Evolutionary conservation across 2,888 invertebrate genomes (phyloP).

Genomic region (Dryococelus australis): DNA sequence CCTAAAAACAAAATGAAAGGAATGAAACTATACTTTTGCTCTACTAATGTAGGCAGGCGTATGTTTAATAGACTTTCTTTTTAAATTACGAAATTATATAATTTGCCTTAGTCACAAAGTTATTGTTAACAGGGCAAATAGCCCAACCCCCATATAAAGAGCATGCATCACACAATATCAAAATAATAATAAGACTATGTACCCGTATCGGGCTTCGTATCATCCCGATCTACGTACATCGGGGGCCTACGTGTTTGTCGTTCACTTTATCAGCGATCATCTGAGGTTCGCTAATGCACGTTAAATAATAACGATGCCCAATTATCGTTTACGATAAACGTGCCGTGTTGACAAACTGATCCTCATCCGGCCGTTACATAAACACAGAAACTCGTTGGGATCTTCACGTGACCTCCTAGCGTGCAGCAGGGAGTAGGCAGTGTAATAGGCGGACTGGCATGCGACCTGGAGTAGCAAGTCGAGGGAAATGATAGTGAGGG

Average conservation of each 20-base stretch:
- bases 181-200: background rate
- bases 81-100: too few relatives aligned
- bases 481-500: background rate
- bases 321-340: background rate
- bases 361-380: background rate
- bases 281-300: background rate
- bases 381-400: background rate
- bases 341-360: background rate
- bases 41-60: too few relatives aligned
- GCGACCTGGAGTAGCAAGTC: background rate
- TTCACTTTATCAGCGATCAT: background rate
- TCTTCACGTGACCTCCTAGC: background rate
- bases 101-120: too few relatives aligned
- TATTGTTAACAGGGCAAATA: too few relatives aligned
- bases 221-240: background rate
- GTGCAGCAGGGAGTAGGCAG: background rate
- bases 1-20: too few relatives aligned
- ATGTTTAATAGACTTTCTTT: too few relatives aligned
- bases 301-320: background rate
- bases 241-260: background rate
- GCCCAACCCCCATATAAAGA: too few relatives aligned
- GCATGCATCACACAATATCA: too few relatives aligned
- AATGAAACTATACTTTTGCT: too few relatives aligned
- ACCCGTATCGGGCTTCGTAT: background rate
- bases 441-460: background rate